Evolutionary conservation across 2,113 vertebrate species (phyloP).

Genomic region (Prunella himalayana): DNA sequence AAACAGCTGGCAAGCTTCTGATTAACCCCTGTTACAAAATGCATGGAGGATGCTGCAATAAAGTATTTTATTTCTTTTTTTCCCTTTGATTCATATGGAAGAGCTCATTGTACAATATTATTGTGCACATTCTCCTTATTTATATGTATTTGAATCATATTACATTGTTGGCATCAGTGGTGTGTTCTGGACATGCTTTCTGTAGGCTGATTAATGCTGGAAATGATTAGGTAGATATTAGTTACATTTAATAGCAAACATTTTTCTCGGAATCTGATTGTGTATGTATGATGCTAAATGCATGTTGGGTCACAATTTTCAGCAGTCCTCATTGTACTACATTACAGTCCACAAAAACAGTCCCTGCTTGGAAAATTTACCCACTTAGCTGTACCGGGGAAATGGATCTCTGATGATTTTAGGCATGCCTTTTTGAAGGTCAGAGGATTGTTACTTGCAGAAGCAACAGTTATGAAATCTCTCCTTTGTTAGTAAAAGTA

Average conservation of each 20-base stretch:
- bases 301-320: neutral
- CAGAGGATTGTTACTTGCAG: neutral
- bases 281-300: neutral
- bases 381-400: neutral
- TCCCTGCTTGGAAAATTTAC: neutral
- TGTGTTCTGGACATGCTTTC: neutral
- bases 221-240: neutral
- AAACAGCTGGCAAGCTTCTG: neutral
- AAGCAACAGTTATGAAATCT: neutral
- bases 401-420: neutral
- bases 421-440: neutral
- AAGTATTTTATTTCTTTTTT: accelerated
- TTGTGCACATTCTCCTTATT: neutral
- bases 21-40: neutral
- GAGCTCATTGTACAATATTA: neutral
- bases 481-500: neutral
- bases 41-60: neutral
- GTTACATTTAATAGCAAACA: neutral
- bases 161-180: neutral
- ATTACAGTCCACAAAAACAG: neutral
- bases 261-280: neutral
- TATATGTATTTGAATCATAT: neutral
- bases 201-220: neutral
- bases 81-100: neutral
- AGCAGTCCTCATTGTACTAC: neutral